Conservation (phyloP, 2,113 vertebrate species). For the Bubo blakistoni region DNA sequence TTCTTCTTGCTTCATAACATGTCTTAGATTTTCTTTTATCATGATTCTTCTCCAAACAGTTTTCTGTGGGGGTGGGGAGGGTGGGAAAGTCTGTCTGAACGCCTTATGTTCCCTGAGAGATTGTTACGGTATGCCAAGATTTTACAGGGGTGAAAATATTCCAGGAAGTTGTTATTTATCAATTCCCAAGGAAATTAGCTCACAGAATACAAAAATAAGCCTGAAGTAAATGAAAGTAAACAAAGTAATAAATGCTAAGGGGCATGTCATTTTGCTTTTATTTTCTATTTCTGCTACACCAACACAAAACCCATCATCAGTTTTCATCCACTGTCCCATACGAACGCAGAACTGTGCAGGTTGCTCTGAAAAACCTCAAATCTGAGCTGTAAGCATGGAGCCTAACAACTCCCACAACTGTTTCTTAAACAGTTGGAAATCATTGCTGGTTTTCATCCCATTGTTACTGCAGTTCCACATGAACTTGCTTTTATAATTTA, state of each 20-base stretch:
- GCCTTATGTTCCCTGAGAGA: background rate
- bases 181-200: constrained; percentile 36
- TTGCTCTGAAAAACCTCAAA: background rate
- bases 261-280: background rate
- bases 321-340: background rate
- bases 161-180: constrained; percentile 45
- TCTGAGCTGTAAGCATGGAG: background rate
- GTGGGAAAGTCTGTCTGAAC: background rate
- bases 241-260: background rate
- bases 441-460: background rate
- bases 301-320: background rate
- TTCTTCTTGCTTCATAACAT: background rate
- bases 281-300: constrained; percentile 3
- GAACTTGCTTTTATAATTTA: background rate
- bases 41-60: background rate
- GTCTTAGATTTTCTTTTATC: background rate
- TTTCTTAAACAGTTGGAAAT: background rate
- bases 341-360: background rate
- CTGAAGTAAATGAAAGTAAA: constrained; percentile 6
- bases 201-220: constrained; percentile 4
- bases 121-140: background rate
- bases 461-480: background rate
- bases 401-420: background rate
- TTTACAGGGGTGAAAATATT: constrained; percentile 17
- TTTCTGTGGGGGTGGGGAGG: background rate